Evolutionary conservation across 2,113 vertebrate genomes (phyloP).

Genomic region (Sarotherodon lohbergeri): DNA sequence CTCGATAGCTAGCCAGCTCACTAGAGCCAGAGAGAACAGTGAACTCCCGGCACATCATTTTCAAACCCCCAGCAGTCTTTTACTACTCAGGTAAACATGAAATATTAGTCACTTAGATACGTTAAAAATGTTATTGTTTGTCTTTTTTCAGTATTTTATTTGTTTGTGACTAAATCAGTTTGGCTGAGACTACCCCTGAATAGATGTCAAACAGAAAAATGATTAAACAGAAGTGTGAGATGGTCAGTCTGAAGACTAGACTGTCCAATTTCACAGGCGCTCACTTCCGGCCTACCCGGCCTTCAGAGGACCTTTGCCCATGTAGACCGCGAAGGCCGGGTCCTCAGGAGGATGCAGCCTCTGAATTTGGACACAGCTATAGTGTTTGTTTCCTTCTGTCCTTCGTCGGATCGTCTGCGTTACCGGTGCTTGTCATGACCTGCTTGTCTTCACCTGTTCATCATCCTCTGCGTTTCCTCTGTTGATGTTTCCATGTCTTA

Average conservation of each 20-base stretch:
- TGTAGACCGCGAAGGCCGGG: fast-evolving
- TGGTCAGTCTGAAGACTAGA: background rate
- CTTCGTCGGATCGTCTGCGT: background rate
- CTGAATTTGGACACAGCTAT: background rate
- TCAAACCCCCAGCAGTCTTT: background rate
- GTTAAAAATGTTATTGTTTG: background rate
- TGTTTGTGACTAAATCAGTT: background rate
- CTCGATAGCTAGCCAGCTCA: background rate
- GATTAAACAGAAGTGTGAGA: background rate
- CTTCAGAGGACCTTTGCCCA: background rate
- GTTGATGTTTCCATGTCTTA: no score
- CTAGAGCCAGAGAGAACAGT: background rate
- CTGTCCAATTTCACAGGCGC: background rate
- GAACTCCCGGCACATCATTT: background rate
- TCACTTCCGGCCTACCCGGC: background rate
- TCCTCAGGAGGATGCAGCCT: background rate
- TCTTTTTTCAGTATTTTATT: background rate
- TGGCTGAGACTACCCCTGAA: background rate
- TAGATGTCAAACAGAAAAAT: background rate
- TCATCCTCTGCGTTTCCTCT: no score
- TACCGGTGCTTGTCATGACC: no score
- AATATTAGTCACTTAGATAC: background rate
- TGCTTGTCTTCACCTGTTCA: no score
- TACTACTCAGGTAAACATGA: background rate
- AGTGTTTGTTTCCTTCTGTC: background rate